Conservation (phyloP, 2,888 invertebrate species). For the Metalampra italica region DNA sequence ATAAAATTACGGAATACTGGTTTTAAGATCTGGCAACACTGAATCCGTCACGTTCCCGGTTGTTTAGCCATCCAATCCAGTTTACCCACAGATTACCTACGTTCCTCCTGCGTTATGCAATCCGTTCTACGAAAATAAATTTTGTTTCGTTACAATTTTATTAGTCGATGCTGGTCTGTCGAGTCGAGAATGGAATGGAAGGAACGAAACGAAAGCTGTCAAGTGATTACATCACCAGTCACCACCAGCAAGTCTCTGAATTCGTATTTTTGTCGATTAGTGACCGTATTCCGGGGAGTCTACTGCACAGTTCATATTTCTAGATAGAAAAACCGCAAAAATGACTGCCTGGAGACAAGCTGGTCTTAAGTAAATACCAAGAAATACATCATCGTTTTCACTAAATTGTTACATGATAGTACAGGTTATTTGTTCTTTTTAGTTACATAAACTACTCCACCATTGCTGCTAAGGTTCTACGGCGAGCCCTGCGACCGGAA, state of each 20-base stretch:
- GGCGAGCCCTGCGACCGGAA: conserved; percentile 89
- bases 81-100: too few relatives aligned
- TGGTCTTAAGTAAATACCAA: conserved; percentile 87
- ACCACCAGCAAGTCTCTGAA: conserved; percentile 10
- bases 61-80: too few relatives aligned
- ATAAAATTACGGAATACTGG: too few relatives aligned
- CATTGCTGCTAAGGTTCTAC: conserved; percentile 91
- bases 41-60: too few relatives aligned
- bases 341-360: conserved; percentile 92
- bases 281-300: neutral
- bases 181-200: neutral
- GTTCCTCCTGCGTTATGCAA: too few relatives aligned
- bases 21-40: too few relatives aligned
- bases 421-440: conserved; percentile 25
- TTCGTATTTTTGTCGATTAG: neutral
- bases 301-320: neutral
- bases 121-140: too few relatives aligned
- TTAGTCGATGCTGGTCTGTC: too few relatives aligned
- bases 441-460: conserved; percentile 98
- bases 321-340: conserved; percentile 22
- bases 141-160: too few relatives aligned
- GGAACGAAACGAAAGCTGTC: neutral
- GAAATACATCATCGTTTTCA: neutral
- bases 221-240: conserved; percentile 41
- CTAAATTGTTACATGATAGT: neutral